Evolutionary conservation across 2,888 invertebrate genomes (phyloP), one percentile per base, ranked within the genome.

Genomic region (Papilio gigon): DNA sequence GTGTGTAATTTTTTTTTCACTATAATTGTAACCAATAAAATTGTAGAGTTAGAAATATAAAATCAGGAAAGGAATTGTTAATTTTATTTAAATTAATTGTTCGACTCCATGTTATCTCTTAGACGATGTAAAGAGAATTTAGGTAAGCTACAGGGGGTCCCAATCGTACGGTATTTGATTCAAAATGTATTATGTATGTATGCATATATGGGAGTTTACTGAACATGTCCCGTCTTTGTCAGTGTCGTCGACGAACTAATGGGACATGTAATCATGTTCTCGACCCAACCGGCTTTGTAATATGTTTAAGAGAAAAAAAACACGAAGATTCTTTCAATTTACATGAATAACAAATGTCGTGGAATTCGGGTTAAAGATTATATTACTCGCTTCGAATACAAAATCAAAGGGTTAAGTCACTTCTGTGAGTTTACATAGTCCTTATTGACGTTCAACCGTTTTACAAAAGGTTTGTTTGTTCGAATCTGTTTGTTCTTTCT

Each of bases 401-500:
- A 53, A 53, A 53, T 53, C 53, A 27, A 53, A 25, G 22, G 27
- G 25, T 53, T n/a, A 47, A 40, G 58, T 6, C 60, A 50, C 42
- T 68, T 68, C 63, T 68, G 33, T 58, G 17, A 67, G 61, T 62
- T 56, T 68, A 56, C 12, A 68, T 25, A n/a, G 50, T n/a, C n/a
- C 11, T 37, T 53, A 58, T 33, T 33, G 56, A 14, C 35, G 25
- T 40, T 33, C 71, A 67, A 62, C 59, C 68, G 60, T 70, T 64
- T 62, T 44, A 69, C 64, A 63, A 71, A 70, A 67, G 63, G 47
- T 40, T 50, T 71, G 68, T 71, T 73, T 70, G 67, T 60, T 65
- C 70, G 66, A 61, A 73, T 61, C 67, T 66, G 44, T 71, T 71
- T 70, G 69, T 56, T 65, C 62, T 65, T 65, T 47, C 67, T 70